Evolutionary conservation across 2,888 invertebrate genomes (phyloP).

Genomic region (Diarsia rubi): DNA sequence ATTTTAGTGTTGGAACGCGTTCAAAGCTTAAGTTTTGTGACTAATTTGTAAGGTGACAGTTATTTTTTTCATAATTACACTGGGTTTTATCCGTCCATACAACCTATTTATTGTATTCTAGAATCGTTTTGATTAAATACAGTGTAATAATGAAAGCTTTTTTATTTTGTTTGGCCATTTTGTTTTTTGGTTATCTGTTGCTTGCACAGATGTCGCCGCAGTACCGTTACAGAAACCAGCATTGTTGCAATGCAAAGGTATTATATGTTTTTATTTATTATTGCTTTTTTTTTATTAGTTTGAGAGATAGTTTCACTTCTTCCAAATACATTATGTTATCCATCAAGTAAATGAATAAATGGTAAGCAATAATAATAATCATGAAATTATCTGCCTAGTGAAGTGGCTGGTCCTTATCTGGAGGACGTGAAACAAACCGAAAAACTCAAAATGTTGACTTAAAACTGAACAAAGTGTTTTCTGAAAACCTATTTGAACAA

Average conservation of each 20-base stretch:
- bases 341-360: neutral
- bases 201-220: constrained; percentile 87
- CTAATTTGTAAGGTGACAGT: constrained; percentile 68
- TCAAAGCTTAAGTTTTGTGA: constrained; percentile 60
- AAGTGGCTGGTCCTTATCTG: neutral
- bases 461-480: neutral
- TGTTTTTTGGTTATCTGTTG: constrained; percentile 72
- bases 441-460: neutral
- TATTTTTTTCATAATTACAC: constrained; percentile 32
- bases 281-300: constrained; percentile 58
- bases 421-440: neutral
- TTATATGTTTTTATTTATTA: constrained; percentile 64
- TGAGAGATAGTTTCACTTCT: neutral
- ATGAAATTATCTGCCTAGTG: neutral
- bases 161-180: constrained; percentile 71
- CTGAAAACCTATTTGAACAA: neutral
- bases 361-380: neutral
- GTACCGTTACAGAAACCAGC: constrained; percentile 87
- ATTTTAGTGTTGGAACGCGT: constrained; percentile 40
- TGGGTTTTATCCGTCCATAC: constrained; percentile 31
- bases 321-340: neutral
- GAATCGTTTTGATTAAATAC: constrained; percentile 34
- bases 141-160: constrained; percentile 56
- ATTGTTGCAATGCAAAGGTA: constrained; percentile 89
- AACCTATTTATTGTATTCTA: neutral